These are phyloP conservation scores for Drosophila azteca DNA, from an alignment of 1,140 invertebrate genomes.

Conservation along the genomic window DNA sequence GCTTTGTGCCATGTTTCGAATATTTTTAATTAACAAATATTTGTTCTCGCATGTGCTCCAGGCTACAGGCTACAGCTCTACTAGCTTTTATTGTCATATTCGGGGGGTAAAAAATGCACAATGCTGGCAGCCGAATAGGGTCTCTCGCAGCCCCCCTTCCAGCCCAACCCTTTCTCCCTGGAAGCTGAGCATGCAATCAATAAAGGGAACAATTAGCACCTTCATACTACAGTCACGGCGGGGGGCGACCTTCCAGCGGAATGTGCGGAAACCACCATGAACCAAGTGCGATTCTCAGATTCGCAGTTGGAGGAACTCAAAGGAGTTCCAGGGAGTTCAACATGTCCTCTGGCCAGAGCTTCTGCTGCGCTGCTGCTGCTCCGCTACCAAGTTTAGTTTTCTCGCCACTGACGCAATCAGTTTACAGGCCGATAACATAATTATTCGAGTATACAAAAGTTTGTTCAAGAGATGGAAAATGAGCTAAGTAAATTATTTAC, in stretches of 20 bases:
- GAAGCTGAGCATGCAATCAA: neutral
- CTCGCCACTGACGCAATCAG: conserved; percentile 18
- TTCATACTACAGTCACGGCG: neutral
- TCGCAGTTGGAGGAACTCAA: too few relatives aligned
- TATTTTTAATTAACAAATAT: conserved; percentile 73
- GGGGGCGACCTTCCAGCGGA: conserved; percentile 4
- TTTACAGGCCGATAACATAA: conserved; percentile 34
- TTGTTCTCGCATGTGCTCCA: conserved; percentile 55
- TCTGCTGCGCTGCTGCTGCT: too few relatives aligned
- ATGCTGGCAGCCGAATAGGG: conserved; percentile 5
- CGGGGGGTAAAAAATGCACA: conserved; percentile 21
- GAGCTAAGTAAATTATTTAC: conserved; percentile 49
- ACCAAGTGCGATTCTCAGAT: neutral
- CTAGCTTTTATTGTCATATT: conserved; percentile 23
- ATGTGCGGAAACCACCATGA: conserved; percentile 29
- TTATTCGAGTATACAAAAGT: conserved; percentile 18
- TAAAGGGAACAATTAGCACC: conserved; percentile 22
- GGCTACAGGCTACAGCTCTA: too few relatives aligned
- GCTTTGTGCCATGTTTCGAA: conserved; percentile 38
- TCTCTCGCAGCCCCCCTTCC: neutral
- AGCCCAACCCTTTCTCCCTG: neutral
- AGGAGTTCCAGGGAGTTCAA: neutral
- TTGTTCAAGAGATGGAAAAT: conserved; percentile 27
- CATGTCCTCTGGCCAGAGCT: conserved; percentile 10
- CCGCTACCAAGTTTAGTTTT: neutral